A percentile compares a stretch with the other conserved stretches of the same genome.
Conservation (phyloP, 30 jellyfish, hydroid and myxozoan genomes). For the Chrysaora quinquecirrha region DNA sequence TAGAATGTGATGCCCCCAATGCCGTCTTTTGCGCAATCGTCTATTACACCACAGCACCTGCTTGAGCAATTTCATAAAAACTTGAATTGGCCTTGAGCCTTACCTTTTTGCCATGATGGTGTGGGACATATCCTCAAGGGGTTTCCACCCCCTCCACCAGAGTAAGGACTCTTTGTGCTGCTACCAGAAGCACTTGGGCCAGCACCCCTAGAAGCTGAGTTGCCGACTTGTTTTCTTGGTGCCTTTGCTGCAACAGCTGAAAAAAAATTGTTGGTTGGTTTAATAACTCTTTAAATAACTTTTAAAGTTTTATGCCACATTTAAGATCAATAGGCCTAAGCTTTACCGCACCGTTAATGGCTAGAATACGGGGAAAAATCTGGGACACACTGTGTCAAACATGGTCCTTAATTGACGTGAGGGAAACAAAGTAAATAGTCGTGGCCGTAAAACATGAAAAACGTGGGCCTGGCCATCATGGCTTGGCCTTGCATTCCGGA, state of each 20-base stretch:
- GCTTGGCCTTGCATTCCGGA: no score
- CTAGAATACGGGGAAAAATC: no score
- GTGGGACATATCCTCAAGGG: conserved; percentile 45
- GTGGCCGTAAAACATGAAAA: no score
- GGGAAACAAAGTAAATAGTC: no score
- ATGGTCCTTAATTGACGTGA: no score
- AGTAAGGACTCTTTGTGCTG: conserved; percentile 36
- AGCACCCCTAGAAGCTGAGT: conserved; percentile 24
- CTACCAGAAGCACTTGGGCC: conserved; percentile 4
- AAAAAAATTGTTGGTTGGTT: not conserved
- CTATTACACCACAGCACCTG: no score
- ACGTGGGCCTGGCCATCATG: no score
- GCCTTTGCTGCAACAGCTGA: conserved; percentile 68
- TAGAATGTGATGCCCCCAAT: not conserved
- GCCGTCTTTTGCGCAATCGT: not conserved
- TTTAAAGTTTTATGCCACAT: not conserved
- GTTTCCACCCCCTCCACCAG: conserved; percentile 61
- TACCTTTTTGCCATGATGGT: conserved; percentile 68
- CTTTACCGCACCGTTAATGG: no score
- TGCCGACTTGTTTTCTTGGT: conserved; percentile 52
- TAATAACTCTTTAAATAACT: not conserved
- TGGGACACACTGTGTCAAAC: no score
- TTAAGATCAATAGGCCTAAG: not conserved
- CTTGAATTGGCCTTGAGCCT: no score
- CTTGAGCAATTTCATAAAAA: no score